These are phyloP conservation scores for Grus americana DNA, from an alignment of 2,113 vertebrate species.

Conservation along the genomic window DNA sequence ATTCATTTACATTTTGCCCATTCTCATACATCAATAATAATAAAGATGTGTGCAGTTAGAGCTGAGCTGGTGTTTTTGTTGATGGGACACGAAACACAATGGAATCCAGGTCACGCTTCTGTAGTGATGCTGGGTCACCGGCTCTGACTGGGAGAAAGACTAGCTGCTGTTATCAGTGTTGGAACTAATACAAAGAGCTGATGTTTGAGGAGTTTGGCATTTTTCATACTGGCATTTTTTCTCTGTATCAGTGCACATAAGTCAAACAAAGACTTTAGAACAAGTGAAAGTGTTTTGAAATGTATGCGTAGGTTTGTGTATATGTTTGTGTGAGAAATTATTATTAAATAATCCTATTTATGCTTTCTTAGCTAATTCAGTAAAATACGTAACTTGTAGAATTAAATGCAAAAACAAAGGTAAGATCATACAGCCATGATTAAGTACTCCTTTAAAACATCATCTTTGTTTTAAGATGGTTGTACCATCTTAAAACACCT, in stretches of 20 bases:
- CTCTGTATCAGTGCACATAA: not conserved
- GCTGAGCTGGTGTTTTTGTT: not conserved
- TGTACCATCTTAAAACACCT: not conserved
- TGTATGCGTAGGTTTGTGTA: not conserved
- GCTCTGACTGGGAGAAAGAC: not conserved
- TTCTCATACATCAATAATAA: not conserved
- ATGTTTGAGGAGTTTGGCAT: not conserved
- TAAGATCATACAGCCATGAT: not conserved
- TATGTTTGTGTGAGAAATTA: not conserved
- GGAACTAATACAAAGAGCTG: not conserved
- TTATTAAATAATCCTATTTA: not conserved
- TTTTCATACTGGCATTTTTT: not conserved
- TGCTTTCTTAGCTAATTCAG: not conserved
- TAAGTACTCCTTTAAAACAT: not conserved
- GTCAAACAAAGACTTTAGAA: not conserved
- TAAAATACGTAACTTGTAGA: not conserved
- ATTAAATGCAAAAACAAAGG: not conserved
- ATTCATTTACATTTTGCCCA: not conserved
- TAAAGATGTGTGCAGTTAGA: not conserved
- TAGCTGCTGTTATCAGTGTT: not conserved
- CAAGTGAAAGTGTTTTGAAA: not conserved
- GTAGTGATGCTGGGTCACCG: not conserved
- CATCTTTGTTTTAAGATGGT: not conserved
- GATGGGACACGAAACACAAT: not conserved
- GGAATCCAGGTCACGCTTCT: not conserved